A percentile compares a stretch with the other conserved stretches of the same genome.
Evolutionary conservation across 2,797 vertebrate genomes (phyloP).

Genomic region (Rhadinocentrus ornatus): DNA sequence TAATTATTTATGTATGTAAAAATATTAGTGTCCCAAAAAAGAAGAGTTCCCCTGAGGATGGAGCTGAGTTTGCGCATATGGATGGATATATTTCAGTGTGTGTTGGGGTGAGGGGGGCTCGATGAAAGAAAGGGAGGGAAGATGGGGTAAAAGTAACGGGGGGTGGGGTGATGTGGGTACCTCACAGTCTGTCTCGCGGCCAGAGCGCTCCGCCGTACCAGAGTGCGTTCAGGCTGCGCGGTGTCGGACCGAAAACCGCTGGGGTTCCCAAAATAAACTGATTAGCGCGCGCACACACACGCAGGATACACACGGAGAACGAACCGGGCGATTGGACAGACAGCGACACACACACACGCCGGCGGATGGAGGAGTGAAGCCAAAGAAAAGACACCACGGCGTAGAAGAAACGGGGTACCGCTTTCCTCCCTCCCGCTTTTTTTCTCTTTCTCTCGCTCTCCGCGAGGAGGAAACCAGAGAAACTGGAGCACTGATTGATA

Average conservation of each 20-base stretch:
- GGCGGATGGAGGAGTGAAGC: slow-evolving; percentile 80
- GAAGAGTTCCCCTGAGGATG: slow-evolving; percentile 10
- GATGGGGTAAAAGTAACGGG: slow-evolving; percentile 40
- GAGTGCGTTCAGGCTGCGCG: slow-evolving; percentile 77
- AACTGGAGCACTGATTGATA: slow-evolving; percentile 62
- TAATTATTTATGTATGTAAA: background rate
- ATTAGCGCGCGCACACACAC: slow-evolving; percentile 18
- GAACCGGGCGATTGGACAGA: background rate
- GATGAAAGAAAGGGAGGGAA: slow-evolving; percentile 49
- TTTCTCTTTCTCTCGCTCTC: slow-evolving; percentile 36
- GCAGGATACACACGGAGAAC: slow-evolving; percentile 33
- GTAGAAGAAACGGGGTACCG: slow-evolving; percentile 53
- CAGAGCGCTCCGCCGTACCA: slow-evolving; percentile 69
- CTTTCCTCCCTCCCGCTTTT: slow-evolving; percentile 28
- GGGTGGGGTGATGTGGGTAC: slow-evolving; percentile 47
- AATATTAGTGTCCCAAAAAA: background rate
- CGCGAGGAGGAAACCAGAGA: slow-evolving; percentile 41
- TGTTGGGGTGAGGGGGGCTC: slow-evolving; percentile 55
- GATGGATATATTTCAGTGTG: slow-evolving; percentile 39
- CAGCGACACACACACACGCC: slow-evolving; percentile 46
- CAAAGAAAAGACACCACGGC: slow-evolving; percentile 71
- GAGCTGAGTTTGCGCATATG: slow-evolving; percentile 4
- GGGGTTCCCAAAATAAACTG: slow-evolving; percentile 73
- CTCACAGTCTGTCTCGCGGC: slow-evolving; percentile 67
- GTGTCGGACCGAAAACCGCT: slow-evolving; percentile 76